Conservation (phyloP, 53 echinoderm and acorn worm species). For the Hippasteria phrygiana region DNA sequence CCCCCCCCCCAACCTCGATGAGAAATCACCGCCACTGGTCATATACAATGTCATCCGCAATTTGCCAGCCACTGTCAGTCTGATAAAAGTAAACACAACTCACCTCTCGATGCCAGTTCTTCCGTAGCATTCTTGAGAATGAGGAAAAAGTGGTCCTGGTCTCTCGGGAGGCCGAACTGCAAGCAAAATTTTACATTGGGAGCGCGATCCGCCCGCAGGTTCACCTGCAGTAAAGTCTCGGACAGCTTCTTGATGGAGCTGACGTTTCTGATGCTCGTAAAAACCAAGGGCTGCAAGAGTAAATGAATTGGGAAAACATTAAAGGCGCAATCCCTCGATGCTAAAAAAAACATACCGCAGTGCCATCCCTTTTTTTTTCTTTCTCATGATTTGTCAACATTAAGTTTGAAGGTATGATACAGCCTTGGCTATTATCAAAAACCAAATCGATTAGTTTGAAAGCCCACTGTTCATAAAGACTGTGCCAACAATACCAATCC, state of each 20-base stretch:
- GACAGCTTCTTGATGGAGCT: neutral
- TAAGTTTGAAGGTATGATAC: no score
- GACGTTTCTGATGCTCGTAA: neutral
- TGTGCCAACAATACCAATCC: no score
- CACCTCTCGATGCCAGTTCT: constrained; percentile 33
- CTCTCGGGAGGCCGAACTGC: neutral
- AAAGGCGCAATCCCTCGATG: no score
- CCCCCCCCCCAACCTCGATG: no score
- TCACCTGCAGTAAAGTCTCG: neutral
- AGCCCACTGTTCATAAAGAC: no score
- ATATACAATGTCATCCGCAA: neutral
- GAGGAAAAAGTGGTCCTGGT: constrained; percentile 32
- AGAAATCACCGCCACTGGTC: neutral
- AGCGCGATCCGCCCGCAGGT: neutral
- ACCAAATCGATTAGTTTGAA: no score
- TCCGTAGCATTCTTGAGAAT: constrained; percentile 44
- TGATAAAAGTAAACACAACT: neutral
- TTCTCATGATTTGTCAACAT: no score
- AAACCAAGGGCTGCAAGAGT: constrained; percentile 6
- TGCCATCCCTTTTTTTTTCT: no score
- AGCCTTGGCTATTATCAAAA: no score
- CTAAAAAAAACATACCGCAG: no score
- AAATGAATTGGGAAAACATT: neutral
- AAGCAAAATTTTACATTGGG: neutral
- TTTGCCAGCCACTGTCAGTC: neutral